A percentile compares a stretch with the other conserved stretches of the same genome.
These are phyloP conservation scores for Drosophila seclusa DNA, from an alignment of 2,888 invertebrate genomes.

Conservation along the genomic window DNA sequence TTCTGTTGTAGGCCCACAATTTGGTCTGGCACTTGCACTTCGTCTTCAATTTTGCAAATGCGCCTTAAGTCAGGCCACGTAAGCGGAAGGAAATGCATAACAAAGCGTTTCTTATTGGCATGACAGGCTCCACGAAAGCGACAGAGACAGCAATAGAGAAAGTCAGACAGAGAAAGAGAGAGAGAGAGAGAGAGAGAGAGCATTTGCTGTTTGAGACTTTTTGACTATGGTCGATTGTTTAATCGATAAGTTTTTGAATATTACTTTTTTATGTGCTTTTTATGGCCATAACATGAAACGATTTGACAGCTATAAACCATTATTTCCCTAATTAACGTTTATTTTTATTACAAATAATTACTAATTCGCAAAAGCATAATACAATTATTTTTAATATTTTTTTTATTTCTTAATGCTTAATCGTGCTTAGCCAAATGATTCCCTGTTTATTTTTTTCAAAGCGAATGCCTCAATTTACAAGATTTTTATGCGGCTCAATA, in stretches of 20 bases:
- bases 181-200: too few relatives aligned
- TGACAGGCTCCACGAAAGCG: constrained; percentile 35
- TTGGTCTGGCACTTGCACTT: constrained; percentile 65
- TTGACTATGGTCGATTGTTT: constrained; percentile 48
- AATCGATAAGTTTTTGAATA: constrained; percentile 64
- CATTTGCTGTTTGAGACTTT: neutral
- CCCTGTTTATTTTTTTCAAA: neutral
- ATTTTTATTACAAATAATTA: neutral
- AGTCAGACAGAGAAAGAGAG: neutral
- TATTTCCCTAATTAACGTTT: neutral
- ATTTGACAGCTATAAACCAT: neutral
- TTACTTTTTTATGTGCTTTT: constrained; percentile 19
- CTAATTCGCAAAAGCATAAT: neutral
- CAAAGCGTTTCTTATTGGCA: constrained; percentile 74
- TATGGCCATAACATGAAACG: constrained; percentile 20
- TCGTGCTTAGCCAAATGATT: neutral
- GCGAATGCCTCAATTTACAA: neutral
- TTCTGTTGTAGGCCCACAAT: constrained; percentile 17
- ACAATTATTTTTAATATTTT: neutral
- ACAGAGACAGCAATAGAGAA: neutral
- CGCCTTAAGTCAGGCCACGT: constrained; percentile 72
- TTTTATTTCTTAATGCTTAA: neutral
- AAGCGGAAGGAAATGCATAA: constrained; percentile 77
- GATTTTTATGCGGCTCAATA: constrained; percentile 9
- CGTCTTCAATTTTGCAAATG: constrained; percentile 75